Percentiles rank a stretch among this genome's conserved stretches.
phyloP scores from a whole-genome alignment of 2,113 vertebrate species.

The Apteryx mantelli region DNA sequence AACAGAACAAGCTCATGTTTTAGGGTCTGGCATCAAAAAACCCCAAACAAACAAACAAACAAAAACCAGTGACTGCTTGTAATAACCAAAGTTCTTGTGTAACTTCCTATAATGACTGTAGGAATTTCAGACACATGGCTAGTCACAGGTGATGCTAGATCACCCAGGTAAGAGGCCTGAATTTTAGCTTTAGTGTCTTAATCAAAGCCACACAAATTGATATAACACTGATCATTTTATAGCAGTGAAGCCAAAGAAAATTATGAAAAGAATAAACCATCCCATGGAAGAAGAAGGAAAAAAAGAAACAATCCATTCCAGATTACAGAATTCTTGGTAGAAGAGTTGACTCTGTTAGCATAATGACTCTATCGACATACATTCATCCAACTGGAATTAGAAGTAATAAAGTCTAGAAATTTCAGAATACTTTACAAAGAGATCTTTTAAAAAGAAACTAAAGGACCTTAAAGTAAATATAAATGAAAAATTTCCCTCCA shows the following conservation, averaged over 20 bases:
- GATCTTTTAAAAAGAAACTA: background rate
- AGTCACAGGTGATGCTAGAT: background rate
- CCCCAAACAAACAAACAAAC: background rate
- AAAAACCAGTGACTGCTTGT: no score
- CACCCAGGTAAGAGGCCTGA: background rate
- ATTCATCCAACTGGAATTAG: background rate
- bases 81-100: background rate
- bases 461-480: background rate
- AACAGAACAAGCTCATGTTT: background rate
- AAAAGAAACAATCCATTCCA: background rate
- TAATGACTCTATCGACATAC: background rate
- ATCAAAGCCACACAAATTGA: background rate
- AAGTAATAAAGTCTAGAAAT: background rate
- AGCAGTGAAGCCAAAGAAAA: background rate
- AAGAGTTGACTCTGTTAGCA: background rate
- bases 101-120: background rate
- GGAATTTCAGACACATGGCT: background rate
- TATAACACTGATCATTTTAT: background rate
- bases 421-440: background rate
- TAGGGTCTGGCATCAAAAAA: background rate
- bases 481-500: background rate
- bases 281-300: no score
- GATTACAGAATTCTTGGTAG: background rate
- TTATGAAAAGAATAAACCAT: background rate
- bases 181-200: background rate